Evolutionary conservation across 2,113 vertebrate species (phyloP).

Genomic region (Tinamus guttatus): DNA sequence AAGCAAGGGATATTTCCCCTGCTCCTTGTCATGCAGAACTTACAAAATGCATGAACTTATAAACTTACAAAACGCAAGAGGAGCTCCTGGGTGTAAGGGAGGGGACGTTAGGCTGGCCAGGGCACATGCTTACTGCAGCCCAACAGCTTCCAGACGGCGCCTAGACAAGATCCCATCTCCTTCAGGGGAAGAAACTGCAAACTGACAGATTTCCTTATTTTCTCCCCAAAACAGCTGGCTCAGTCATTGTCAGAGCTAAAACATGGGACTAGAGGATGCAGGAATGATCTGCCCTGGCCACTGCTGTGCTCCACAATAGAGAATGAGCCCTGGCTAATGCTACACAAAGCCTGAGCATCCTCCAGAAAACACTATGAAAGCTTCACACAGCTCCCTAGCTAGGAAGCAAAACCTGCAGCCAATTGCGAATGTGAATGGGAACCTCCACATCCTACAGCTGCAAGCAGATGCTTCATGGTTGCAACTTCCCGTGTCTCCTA

Average conservation of each 20-base stretch:
- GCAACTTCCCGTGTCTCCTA: neutral
- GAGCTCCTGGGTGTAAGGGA: no score
- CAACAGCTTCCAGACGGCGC: no score
- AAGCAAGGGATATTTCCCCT: neutral
- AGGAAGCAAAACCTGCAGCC: neutral
- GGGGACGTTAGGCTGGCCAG: no score
- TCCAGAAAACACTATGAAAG: neutral
- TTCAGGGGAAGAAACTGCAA: no score
- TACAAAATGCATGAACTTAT: no score
- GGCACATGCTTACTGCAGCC: no score
- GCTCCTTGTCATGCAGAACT: no score
- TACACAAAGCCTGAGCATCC: neutral
- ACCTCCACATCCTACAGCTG: neutral
- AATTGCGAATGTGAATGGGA: rapidly evolving
- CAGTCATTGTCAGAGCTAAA: neutral
- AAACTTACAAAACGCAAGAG: no score
- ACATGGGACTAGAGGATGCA: neutral
- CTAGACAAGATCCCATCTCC: no score
- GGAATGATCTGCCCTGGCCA: neutral
- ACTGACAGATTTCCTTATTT: neutral
- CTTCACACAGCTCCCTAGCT: neutral
- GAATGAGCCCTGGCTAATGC: neutral
- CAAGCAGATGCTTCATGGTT: neutral
- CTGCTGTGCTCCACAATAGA: neutral
- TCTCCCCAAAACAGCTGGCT: neutral